phyloP scores from a whole-genome alignment of 2,797 vertebrate species.

The Poecilia picta region DNA sequence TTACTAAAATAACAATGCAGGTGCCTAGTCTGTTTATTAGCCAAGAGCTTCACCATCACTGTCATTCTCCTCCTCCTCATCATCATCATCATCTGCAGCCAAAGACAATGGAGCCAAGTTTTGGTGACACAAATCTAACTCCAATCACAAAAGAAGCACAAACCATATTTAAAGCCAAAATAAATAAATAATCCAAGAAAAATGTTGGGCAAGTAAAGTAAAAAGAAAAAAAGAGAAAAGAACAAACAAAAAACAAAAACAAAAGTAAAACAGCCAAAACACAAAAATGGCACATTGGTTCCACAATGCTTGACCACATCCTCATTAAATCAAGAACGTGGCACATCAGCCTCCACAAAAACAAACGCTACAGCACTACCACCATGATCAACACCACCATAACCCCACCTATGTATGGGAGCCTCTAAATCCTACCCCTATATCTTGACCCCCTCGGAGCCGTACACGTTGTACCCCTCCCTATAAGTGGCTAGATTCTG shows the following conservation, averaged over 20 bases:
- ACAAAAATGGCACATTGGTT: slow-evolving; percentile 61
- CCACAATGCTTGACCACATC: slow-evolving; percentile 86
- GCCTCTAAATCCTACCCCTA: slow-evolving; percentile 99
- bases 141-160: slow-evolving; percentile 59
- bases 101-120: slow-evolving; percentile 88
- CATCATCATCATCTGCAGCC: slow-evolving; percentile 87
- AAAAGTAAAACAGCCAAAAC: slow-evolving; percentile 35
- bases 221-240: background rate
- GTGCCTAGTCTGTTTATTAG: slow-evolving; percentile 88
- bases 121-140: slow-evolving; percentile 68
- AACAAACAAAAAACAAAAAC: background rate
- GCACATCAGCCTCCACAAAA: slow-evolving; percentile 59
- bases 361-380: slow-evolving; percentile 73
- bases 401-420: slow-evolving; percentile 88
- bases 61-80: slow-evolving; percentile 70
- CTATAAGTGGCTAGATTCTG: slow-evolving; percentile 99
- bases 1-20: slow-evolving; percentile 85
- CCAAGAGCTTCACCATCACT: slow-evolving; percentile 74
- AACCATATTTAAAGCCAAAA: slow-evolving; percentile 34
- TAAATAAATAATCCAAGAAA: slow-evolving; percentile 34
- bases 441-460: slow-evolving; percentile 99
- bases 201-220: slow-evolving; percentile 44
- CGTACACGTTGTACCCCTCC: slow-evolving; percentile 99
- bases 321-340: slow-evolving; percentile 86
- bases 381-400: slow-evolving; percentile 81